Percentiles rank a stretch among this genome's conserved stretches.
Evolutionary conservation across 1,140 invertebrate genomes (phyloP).

Genomic region (Nomia melanderi): DNA sequence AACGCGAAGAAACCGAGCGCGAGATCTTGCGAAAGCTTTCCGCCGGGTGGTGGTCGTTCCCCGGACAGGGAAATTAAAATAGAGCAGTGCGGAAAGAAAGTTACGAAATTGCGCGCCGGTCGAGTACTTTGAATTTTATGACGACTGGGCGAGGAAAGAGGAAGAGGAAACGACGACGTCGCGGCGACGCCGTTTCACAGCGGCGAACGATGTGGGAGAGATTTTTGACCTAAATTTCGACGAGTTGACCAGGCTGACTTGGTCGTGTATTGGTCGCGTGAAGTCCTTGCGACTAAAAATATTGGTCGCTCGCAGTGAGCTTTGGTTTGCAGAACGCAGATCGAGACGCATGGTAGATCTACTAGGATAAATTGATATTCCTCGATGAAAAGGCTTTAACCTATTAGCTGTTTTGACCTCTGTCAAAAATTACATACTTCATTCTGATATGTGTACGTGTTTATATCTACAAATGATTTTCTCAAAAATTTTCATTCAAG

Average conservation of each 20-base stretch:
- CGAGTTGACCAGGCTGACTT: constrained; percentile 36
- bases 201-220: constrained; percentile 74
- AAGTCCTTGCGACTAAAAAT: constrained; percentile 38
- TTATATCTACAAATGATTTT: no score
- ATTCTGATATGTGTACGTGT: no score
- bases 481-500: no score
- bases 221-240: constrained; percentile 76
- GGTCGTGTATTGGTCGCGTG: constrained; percentile 19
- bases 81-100: constrained; percentile 68
- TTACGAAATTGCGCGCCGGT: constrained; percentile 53
- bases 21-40: not conserved
- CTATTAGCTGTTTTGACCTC: no score
- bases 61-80: constrained; percentile 70
- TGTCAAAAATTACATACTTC: no score
- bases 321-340: not conserved
- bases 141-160: constrained; percentile 68
- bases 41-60: constrained; percentile 65
- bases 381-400: no score
- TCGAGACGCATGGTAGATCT: no score
- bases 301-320: constrained; percentile 1
- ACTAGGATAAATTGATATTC: not conserved
- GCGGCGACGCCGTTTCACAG: constrained; percentile 23
- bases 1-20: not conserved
- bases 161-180: constrained; percentile 28
- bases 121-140: constrained; percentile 64